Evolutionary conservation across 2,888 invertebrate species (phyloP), one percentile per base, ranked within the genome.

Genomic region (Zhengitettix transpicula): DNA sequence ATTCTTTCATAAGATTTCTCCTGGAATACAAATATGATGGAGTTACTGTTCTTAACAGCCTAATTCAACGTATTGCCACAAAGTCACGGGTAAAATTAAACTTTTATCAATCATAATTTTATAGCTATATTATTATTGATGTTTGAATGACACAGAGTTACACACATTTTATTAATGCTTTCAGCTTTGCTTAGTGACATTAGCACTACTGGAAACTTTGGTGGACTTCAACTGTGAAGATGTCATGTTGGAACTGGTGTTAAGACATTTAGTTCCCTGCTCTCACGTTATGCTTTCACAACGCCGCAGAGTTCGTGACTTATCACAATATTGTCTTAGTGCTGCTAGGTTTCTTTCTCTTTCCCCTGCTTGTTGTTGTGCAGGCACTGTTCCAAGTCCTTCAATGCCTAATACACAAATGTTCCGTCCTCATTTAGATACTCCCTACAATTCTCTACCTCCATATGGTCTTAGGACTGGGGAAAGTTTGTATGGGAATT

Each of bases 171-270:
- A 47, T 12, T 47, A 12, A 47, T 73, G 69, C n/a, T 65, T 70
- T 61, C 76, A 86, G 83, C 73, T 89, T 15, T 90, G 93, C 64
- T 80, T 95, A 68, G 92, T 95, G 11, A 89, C 96, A 0, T 75
- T 98, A 67, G 86, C 92, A 0, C 75, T 98, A 12, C 90, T 98
- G 73, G 89, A 93, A 71, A 93, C 94, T 0, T 77, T 98, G 62
- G 80, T 97, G 58, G 87, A 90, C 67, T 76, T 97, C 63, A 90
- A 95, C 73, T 96, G 94, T 74, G 98, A 98, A 74, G 98, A 98
- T 72, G 83, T 97, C 55, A 91, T 98, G 89, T 76, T 94, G 67
- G 93, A 95, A 70, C 76, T 97, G 56, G 81, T 94, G 55, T 84
- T 91, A 70, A 90, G 89, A 70, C 85, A 93, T 71, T 77, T 97